Base-by-base conservation (phyloP, 2,113 vertebrate genomes). In the Odobenus rosmarus region DNA sequence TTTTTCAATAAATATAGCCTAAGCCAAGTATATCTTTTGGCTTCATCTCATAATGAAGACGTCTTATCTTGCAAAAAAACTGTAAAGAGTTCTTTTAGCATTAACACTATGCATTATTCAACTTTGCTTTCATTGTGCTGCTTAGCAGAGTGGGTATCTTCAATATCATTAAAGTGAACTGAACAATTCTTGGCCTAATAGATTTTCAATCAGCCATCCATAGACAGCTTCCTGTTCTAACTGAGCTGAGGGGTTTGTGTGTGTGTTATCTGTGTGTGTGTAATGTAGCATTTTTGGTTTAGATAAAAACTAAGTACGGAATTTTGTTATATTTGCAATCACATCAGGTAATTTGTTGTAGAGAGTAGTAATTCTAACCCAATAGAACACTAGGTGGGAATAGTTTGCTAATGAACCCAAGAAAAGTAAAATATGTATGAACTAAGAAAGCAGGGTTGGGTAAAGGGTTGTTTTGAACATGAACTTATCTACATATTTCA, bases 21-120 rank as follows among this genome's bases (percentile, higher is more conserved):
- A 36, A 81, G 2, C 12, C 82, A 79, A 64, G 26, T 11, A 69
- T 55, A 86, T 53, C 42, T 92, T 71, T 76, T 51, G 53, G 53
- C 61, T 94, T 87, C 8, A 74, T 46, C 93, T 90, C 11, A 71
- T 71, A 91, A 94, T 77, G 11, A 91, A 85, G 57, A 77, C 36
- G 24, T 57, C n/a, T 72, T 81, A 7, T 74, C 77, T 72, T 51
- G 4, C 15, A 86, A 71, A 77, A 77, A 39, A 95, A 31, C 7
- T 33, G 13, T 33, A 81, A 72, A 93, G 42, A 81, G 33, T 71
- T 81, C 79, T 80, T 76, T 86, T 79, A 90, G 64, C 96, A 82
- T 36, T 49, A 80, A 39, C 12, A 74, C 46, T 4, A 88, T 49
- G 61, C 21, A 79, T 90, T 93, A 62, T 81, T 88, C 84, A 97